A percentile compares a stretch with the other conserved stretches of the same genome.
These are phyloP conservation scores for Corbicula japonica DNA, from an alignment of 2,888 invertebrate species.

Conservation along the genomic window DNA sequence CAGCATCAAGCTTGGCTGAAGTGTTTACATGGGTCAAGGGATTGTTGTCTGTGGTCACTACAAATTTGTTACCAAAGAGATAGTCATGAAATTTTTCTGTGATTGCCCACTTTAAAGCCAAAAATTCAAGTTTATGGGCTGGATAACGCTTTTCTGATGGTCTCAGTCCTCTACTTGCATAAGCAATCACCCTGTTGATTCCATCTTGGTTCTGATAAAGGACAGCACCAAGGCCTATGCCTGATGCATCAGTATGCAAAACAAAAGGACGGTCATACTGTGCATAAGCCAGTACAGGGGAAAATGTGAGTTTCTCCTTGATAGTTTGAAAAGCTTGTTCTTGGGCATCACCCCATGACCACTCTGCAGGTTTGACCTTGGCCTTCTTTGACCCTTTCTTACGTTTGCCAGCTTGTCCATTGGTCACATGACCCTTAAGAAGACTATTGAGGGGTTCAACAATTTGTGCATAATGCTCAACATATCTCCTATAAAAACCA, in stretches of 20 bases:
- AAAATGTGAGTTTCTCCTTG: not conserved
- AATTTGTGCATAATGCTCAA: not conserved
- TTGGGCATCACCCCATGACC: not conserved
- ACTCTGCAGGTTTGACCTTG: not conserved
- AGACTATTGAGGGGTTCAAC: conserved; percentile 7
- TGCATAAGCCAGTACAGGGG: not conserved
- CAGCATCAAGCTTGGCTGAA: not conserved
- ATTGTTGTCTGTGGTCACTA: not conserved
- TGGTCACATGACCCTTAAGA: not conserved
- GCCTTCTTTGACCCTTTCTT: not conserved
- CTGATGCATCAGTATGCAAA: not conserved
- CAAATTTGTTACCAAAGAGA: not conserved
- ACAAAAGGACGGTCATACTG: not conserved
- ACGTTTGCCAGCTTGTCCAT: too few relatives aligned
- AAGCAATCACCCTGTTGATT: not conserved
- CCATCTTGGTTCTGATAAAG: conserved; percentile 5
- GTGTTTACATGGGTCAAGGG: not conserved
- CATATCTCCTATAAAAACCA: conserved; percentile 4
- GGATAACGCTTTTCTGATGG: not conserved
- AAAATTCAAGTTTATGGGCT: not conserved
- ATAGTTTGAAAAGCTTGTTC: not conserved
- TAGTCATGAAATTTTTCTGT: conserved; percentile 1
- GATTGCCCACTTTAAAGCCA: not conserved
- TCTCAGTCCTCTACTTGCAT: not conserved
- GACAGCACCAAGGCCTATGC: not conserved